Base-by-base conservation (phyloP, 2,797 vertebrate genomes). In the Poliocrania exsul region DNA sequence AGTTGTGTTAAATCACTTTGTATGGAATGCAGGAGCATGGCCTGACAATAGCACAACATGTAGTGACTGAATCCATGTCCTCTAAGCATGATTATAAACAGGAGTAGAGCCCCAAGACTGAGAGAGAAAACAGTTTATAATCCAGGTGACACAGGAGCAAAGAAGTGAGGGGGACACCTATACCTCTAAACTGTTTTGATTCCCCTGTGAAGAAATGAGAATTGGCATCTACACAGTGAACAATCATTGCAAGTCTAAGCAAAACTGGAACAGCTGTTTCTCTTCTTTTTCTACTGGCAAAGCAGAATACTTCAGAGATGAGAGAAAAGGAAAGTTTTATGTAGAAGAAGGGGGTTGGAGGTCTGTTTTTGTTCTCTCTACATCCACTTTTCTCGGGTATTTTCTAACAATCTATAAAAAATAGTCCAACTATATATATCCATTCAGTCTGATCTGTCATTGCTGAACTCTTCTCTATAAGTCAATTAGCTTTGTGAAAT, bases 241-340 rank as follows among this genome's bases (percentile, higher is more conserved):
- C 38, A 54, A 71, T 83, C 86, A 69, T 35, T 69, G 81, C 78
- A 93, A 93, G 25, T 54, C 53, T 54, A 82, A 93, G 81, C 38
- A 95, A 74, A 95, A 94, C 16, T 64, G 38, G 18, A 96, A 87
- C 88, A 96, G 90, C 81, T 96, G 92, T 91, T 95, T 91, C 92
- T 94, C 91, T 91, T 93, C 79, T 91, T 33, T 70, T 92, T 86
- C 81, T 92, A 92, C 40, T 95, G 74, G 93, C 81, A 92, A 93
- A 82, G 81, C 53, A 91, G 79, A 95, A 77, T 87, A 67, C 54
- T 93, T 92, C 61, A 77, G 64, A 93, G 64, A 92, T 71, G 83
- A 95, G 79, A 94, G 86, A 89, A 92, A 93, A 90, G 33, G 73
- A 80, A 94, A 96, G 69, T 93, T 92, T 88, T 72, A 78, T 73